A percentile compares a stretch with the other conserved stretches of the same genome.
Evolutionary conservation across 2,113 vertebrate species (phyloP).

Genomic region (Cyrtonyx montezumae): DNA sequence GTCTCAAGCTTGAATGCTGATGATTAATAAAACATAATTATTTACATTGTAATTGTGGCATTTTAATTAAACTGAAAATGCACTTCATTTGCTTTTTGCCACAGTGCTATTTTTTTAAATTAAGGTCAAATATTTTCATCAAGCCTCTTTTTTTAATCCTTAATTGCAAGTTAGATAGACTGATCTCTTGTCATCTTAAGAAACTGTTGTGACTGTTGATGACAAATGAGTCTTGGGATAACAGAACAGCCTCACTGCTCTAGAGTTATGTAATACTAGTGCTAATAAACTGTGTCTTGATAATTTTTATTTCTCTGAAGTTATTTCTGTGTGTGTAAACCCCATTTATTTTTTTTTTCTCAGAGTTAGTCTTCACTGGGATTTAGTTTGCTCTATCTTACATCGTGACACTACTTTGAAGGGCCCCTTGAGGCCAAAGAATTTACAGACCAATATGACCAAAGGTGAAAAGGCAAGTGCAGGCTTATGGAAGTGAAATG

Average conservation of each 20-base stretch:
- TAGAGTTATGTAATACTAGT: not conserved
- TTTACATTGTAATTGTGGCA: constrained; percentile 76
- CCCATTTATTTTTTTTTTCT: not conserved
- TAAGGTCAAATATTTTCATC: constrained; percentile 51
- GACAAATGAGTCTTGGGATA: constrained; percentile 22
- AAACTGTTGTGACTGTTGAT: constrained; percentile 27
- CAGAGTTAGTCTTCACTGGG: not conserved
- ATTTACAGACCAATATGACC: not conserved
- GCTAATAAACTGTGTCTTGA: not conserved
- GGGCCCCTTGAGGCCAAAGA: not conserved
- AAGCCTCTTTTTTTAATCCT: not conserved
- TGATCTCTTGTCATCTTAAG: constrained; percentile 49
- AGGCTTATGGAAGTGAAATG: constrained; percentile 1
- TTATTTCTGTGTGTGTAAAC: not conserved
- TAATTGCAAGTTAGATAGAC: constrained; percentile 59
- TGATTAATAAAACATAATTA: constrained; percentile 85
- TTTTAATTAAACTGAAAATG: constrained; percentile 80
- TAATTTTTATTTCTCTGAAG: not conserved
- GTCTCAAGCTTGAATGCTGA: constrained; percentile 78
- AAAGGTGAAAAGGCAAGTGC: not conserved
- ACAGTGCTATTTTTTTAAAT: constrained; percentile 62
- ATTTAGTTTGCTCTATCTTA: not conserved
- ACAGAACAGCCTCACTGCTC: not conserved
- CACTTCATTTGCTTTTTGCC: constrained; percentile 42
- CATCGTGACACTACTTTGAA: not conserved